Percentiles rank a stretch among this genome's conserved stretches.
phyloP scores from a whole-genome alignment of 2,113 vertebrate species.

The Epinephelus fuscoguttatus region DNA sequence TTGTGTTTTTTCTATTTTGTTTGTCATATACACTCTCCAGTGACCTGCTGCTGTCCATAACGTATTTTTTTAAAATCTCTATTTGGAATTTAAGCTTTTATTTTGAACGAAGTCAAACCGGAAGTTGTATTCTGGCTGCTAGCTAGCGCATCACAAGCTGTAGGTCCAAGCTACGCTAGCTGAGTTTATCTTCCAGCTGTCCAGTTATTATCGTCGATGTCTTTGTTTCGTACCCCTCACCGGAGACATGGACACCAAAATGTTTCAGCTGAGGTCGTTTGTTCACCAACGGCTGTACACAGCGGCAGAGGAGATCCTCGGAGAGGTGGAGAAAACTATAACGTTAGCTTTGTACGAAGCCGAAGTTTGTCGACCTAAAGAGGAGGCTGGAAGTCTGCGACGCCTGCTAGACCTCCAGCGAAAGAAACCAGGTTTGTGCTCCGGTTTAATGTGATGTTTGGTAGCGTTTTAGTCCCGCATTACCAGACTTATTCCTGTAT shows the following conservation, averaged over 20 bases:
- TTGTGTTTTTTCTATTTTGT: no score
- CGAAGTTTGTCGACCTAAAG: constrained; percentile 36
- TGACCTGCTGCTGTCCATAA: no score
- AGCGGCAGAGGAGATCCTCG: constrained; percentile 50
- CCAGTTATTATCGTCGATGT: not conserved
- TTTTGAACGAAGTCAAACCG: no score
- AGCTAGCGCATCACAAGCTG: no score
- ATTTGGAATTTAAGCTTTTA: no score
- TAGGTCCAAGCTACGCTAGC: not conserved
- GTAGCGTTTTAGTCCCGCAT: not conserved
- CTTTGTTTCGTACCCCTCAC: not conserved
- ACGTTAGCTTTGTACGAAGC: constrained; percentile 43
- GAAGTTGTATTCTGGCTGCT: no score
- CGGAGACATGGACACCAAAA: constrained; percentile 24
- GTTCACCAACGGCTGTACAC: constrained; percentile 46
- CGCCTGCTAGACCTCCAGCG: constrained; percentile 8
- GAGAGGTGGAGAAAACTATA: constrained; percentile 59
- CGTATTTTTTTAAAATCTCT: no score
- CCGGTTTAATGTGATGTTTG: not conserved
- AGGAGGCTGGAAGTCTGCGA: constrained; percentile 26
- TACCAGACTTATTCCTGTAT: not conserved
- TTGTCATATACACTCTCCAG: no score
- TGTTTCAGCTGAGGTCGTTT: constrained; percentile 51
- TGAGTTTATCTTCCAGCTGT: not conserved
- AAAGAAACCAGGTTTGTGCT: constrained; percentile 19